Conservation (phyloP, 2,888 invertebrate species). For the Actias luna region DNA sequence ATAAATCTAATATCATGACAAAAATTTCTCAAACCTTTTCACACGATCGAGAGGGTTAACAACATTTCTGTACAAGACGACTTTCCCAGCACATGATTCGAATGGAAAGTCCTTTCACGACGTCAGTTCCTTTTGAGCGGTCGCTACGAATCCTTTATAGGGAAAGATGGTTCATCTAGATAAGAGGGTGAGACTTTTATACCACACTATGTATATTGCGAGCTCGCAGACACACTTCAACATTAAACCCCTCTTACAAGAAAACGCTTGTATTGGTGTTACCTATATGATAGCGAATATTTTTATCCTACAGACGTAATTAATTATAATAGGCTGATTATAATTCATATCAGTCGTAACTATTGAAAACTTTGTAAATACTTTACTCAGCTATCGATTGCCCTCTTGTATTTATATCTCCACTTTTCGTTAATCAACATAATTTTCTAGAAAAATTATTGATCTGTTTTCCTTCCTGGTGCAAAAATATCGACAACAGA, state of each 20-base stretch:
- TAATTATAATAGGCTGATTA: neutral
- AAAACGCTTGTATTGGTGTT: conserved; percentile 17
- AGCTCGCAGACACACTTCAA: conserved; percentile 20
- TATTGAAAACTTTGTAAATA: neutral
- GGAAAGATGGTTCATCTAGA: conserved; percentile 75
- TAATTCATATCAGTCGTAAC: neutral
- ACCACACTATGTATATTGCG: conserved; percentile 28
- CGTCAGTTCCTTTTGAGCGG: conserved; percentile 49
- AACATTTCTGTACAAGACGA: conserved; percentile 26
- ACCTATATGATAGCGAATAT: neutral
- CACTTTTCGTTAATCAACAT: too few species aligned
- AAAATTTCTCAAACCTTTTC: neutral
- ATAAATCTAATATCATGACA: too few species aligned
- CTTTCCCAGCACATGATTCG: conserved; percentile 36
- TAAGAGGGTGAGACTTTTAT: conserved; percentile 72
- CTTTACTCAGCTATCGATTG: neutral
- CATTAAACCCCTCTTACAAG: conserved; percentile 30
- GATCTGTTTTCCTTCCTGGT: too few species aligned
- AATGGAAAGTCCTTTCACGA: conserved; percentile 46
- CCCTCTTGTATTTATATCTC: too few species aligned
- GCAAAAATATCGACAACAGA: too few species aligned
- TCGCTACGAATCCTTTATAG: conserved; percentile 53
- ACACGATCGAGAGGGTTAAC: conserved; percentile 23
- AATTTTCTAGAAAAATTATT: too few species aligned
- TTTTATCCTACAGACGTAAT: neutral